These are phyloP conservation scores for Dinocampus coccinellae DNA, from an alignment of 2,888 invertebrate species.

Conservation along the genomic window DNA sequence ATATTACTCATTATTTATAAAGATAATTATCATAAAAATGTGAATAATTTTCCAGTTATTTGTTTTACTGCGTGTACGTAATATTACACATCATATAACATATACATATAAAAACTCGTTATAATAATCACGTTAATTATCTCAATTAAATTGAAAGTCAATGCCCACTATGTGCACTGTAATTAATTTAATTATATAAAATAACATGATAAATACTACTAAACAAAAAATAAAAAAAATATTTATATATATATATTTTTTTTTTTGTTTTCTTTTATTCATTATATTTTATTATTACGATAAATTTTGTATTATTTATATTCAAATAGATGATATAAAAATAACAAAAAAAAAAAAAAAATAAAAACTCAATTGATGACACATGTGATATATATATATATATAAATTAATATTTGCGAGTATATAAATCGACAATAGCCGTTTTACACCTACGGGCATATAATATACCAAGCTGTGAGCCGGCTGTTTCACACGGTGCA, in stretches of 20 bases:
- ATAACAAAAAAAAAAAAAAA: too few species aligned
- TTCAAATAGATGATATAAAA: too few species aligned
- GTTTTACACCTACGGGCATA: slow-evolving; percentile 17
- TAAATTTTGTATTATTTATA: not conserved
- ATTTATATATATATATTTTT: too few species aligned
- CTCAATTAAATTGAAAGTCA: not conserved
- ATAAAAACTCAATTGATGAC: not conserved
- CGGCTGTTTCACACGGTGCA: slow-evolving; percentile 27
- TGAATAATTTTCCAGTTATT: not conserved
- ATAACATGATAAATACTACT: not conserved
- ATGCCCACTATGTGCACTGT: not conserved
- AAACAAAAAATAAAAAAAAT: too few species aligned
- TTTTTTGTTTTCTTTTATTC: not conserved
- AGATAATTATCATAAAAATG: not conserved
- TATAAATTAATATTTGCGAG: not conserved
- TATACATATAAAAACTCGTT: slow-evolving; percentile 6
- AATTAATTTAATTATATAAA: slow-evolving; percentile 4
- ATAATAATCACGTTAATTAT: not conserved
- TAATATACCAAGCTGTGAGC: slow-evolving; percentile 20
- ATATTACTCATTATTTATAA: slow-evolving; percentile 1
- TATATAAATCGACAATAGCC: slow-evolving; percentile 5
- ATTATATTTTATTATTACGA: not conserved
- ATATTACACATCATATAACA: not conserved
- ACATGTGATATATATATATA: not conserved
- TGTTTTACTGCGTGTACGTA: not conserved